Base-by-base conservation (phyloP, 1,140 invertebrate genomes). In the Uloborus diversus region DNA sequence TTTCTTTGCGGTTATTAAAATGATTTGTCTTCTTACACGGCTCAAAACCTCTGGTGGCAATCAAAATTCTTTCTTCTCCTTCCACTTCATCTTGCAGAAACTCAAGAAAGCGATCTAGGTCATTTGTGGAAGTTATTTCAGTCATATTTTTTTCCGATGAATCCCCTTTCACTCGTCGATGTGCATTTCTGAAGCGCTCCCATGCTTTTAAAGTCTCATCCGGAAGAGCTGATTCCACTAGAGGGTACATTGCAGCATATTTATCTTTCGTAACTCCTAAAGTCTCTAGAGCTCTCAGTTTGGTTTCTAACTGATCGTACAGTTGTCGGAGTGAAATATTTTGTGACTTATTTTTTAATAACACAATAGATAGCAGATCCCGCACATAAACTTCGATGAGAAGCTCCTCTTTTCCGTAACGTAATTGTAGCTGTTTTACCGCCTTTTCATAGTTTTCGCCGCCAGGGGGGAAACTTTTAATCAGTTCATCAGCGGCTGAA, bases 181-280 rank as follows among this genome's bases (percentile, higher is more conserved):
- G 20, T 2, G 28, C 28, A 20, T 5, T 20, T 33, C 27, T 28
- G n/a, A 32, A 69, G 2, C 30, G 0, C 35, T 70, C 68, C 68
- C 68, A 70, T 56, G 49, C 51, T 11, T 14, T 20, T 17, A 32
- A 56, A 14, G 20, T 56, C 5, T 85, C 82, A 11, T 66, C 64
- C 14, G 37, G 64, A 7, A 66, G 17, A 25, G n/a, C 82, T 3
- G 85, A 86, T 51, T 87, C 86, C 1, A 87, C 84, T 4, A 86
- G 68, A 0, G 85, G 86, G 49, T 84, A 87, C 82, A 87, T 85
- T n/a, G 84, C 83, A 0, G 85, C 83, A 70, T 83, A 86, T 64
- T 85, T 86, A 33, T 86, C 84, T 1, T 76, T 85, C 1, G 83
- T 85, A 5, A 87, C 85, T 5, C 83, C 84, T 0, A 88, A 73